Evolutionary conservation across 2,113 vertebrate species (phyloP), one percentile per base, ranked within the genome.

Genomic region (Rousettus leschenaultii): DNA sequence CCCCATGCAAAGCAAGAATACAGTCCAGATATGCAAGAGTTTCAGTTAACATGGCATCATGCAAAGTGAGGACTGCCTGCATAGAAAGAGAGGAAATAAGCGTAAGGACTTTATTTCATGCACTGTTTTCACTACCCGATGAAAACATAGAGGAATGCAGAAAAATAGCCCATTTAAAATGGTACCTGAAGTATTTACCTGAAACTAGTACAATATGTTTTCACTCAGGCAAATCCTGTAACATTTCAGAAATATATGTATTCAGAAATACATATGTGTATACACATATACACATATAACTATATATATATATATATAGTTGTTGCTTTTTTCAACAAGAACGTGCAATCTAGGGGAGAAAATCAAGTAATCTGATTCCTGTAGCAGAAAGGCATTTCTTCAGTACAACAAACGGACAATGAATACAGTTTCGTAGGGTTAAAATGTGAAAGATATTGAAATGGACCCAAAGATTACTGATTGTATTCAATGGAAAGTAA

Each of bases 191-290:
- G 73, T 90, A 65, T 55, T 85, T 92, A 82, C 48, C 65, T 75
- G 90, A 93, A 95, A 75, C 28, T 40, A 87, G 10, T 43, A 75
- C 10, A 65, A 35, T 66, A n/a, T 91, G 5, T 70, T 85, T 97
- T 61, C 90, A 95, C 19, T 91, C 82, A 43, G 35, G 51, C 24
- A 89, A 91, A 94, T 84, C 35, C 43, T 83, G 8, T 43, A 92
- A 95, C 26, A 78, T 92, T 97, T 87, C 43, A 71, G 38, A 77
- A 40, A 40, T 6, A 40, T 6, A 40, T 6, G 6, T 6, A 40
- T 6, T 6, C n/a, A n/a, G n/a, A n/a, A n/a, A 40, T 6, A 40
- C 40, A 40, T 6, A 40, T 6, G 6, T 6, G 6, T 6, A 40
- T 6, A 40, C 6, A 40, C 6, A 40, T 40, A 6, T 40, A 40